Evolutionary conservation across 2,888 invertebrate species (phyloP).

Genomic region (Camponotus fellah): DNA sequence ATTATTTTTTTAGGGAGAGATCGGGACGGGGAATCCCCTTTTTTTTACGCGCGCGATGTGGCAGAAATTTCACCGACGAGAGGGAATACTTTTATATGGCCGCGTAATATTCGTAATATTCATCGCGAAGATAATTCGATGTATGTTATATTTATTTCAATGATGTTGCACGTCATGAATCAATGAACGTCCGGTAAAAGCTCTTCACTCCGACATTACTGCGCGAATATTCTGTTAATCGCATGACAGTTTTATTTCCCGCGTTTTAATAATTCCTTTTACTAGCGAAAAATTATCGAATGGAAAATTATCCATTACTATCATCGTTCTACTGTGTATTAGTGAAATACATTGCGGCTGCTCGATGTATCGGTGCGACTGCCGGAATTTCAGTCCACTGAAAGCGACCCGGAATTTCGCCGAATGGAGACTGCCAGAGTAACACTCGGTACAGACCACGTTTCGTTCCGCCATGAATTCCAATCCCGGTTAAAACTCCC

Average conservation of each 20-base stretch:
- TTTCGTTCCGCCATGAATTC: slow-evolving; percentile 71
- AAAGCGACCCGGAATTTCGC: slow-evolving; percentile 72
- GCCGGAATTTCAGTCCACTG: slow-evolving; percentile 68
- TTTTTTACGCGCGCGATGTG: not conserved
- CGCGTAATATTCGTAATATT: not conserved
- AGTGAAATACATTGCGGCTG: slow-evolving; percentile 2
- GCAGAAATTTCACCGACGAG: slow-evolving; percentile 10
- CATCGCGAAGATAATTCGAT: not conserved
- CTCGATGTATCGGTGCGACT: slow-evolving; percentile 34
- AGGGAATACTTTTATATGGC: slow-evolving; percentile 11
- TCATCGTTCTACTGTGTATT: not conserved
- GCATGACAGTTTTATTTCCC: not conserved
- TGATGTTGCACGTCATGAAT: not conserved
- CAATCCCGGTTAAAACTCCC: slow-evolving; percentile 66
- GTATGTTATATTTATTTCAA: slow-evolving; percentile 36
- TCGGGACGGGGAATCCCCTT: not conserved
- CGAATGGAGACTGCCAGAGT: slow-evolving; percentile 61
- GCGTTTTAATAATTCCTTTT: slow-evolving; percentile 20
- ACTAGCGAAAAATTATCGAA: not conserved
- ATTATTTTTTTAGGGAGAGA: slow-evolving; percentile 35
- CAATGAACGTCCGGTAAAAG: slow-evolving; percentile 15
- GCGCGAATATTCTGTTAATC: slow-evolving; percentile 32
- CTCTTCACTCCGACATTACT: not conserved
- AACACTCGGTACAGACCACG: slow-evolving; percentile 63
- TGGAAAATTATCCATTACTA: not conserved